Evolutionary conservation across 2,797 vertebrate genomes (phyloP).

Genomic region (Carapus acus): DNA sequence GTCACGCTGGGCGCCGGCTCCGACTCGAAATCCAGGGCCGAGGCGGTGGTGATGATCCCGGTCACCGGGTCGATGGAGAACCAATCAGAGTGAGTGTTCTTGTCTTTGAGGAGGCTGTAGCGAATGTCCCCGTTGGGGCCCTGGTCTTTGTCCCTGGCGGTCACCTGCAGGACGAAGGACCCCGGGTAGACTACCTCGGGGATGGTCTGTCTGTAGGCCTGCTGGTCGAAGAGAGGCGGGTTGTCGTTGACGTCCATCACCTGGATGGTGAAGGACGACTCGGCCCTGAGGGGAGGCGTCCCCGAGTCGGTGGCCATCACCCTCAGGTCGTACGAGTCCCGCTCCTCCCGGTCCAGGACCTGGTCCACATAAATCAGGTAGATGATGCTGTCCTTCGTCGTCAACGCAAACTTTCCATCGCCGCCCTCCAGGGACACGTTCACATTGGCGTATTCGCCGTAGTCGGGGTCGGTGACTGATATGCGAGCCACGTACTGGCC

Average conservation of each 20-base stretch:
- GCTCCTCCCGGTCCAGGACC: conserved; percentile 87
- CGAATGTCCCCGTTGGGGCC: conserved; percentile 87
- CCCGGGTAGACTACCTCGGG: conserved; percentile 92
- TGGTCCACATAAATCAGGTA: conserved; percentile 97
- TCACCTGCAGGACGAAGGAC: conserved; percentile 93
- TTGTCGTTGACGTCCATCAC: conserved; percentile 95
- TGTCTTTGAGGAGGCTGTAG: conserved; percentile 83
- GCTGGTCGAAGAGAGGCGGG: conserved; percentile 88
- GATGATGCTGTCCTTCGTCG: conserved; percentile 97
- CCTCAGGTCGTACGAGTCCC: conserved; percentile 87
- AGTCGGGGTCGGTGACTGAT: conserved; percentile 95
- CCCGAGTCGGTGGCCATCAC: conserved; percentile 95
- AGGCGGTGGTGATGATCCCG: conserved; percentile 89
- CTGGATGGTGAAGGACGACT: conserved; percentile 94
- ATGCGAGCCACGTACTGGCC: conserved; percentile 96
- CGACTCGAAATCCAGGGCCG: conserved; percentile 86
- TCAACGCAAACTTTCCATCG: conserved; percentile 95
- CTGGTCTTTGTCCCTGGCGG: conserved; percentile 91
- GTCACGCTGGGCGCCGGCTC: conserved; percentile 84
- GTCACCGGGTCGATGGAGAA: conserved; percentile 88
- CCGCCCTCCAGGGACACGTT: conserved; percentile 95
- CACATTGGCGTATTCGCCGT: conserved; percentile 93
- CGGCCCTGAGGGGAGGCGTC: conserved; percentile 86
- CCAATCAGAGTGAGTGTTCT: conserved; percentile 79
- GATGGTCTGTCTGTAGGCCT: conserved; percentile 87